These are phyloP conservation scores for Dasyornis broadbenti DNA, from an alignment of 2,113 vertebrate species.

Conservation along the genomic window DNA sequence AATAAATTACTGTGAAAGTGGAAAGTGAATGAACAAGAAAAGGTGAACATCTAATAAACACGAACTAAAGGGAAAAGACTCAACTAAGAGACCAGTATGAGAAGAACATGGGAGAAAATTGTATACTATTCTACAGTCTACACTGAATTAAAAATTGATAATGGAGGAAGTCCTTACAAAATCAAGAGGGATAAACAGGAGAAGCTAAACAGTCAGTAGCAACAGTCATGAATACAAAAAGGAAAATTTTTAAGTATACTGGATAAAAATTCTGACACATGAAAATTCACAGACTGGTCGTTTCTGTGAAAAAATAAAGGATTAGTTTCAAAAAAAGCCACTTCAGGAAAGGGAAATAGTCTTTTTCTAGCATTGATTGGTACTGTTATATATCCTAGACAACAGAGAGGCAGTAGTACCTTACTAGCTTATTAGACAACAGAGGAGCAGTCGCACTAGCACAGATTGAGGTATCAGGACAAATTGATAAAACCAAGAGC, in stretches of 20 bases:
- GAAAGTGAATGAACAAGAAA: background rate
- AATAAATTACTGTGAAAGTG: background rate
- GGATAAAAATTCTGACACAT: background rate
- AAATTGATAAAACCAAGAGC: slow-evolving; percentile 25
- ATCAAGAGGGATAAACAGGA: background rate
- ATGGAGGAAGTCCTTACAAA: background rate
- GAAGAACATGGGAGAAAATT: background rate
- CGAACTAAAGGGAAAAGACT: background rate
- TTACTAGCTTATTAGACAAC: background rate
- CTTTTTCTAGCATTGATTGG: background rate
- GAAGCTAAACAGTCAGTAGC: background rate
- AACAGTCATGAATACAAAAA: background rate
- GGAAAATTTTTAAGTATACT: background rate
- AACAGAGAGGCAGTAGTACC: background rate
- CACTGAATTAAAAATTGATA: background rate
- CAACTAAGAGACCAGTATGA: background rate
- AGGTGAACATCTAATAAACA: background rate
- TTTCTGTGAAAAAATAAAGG: background rate
- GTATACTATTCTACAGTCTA: background rate
- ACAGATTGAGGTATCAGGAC: background rate
- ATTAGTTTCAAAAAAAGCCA: background rate
- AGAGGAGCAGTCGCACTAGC: slow-evolving; percentile 5
- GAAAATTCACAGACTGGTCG: background rate
- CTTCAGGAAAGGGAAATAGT: background rate
- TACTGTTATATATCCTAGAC: background rate